Evolutionary conservation across 92 coral and sea anemone species (phyloP), one percentile per base, ranked within the genome.

Genomic region (Scolanthus callimorphus): DNA sequence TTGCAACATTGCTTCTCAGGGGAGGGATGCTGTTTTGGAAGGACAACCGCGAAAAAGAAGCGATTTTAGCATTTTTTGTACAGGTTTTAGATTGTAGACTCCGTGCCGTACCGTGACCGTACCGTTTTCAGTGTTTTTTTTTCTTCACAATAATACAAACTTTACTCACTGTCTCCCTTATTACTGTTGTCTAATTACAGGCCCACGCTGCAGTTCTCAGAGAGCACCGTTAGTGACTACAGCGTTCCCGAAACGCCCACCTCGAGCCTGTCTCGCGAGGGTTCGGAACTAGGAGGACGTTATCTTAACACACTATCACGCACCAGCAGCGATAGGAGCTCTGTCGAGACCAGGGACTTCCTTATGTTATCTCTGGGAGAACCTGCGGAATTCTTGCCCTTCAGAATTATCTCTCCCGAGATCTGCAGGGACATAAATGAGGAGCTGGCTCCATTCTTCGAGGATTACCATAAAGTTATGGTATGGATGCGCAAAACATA

Each of bases 311-410:
- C 91, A 3, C 56, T 85, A 55, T 74, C 91, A 20, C 59, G 95
- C 46, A 90, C 74, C 62, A 85, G 97, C 70, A 90, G 97, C 37
- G 95, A 83, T 27, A 65, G 90, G 58, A 90, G 97, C 48, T 70
- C 88, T 13, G 53, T 58, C 43, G 97, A 83, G 46, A 65, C 71
- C 3, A 71, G 82, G 57, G 89, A 82, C 77, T 65, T 76, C 27
- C 38, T 77, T 30, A 57, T 85, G 81, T 74, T 88, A 15, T 80
- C 92, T 17, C 74, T 85, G 25, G 96, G 96, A 27, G 96, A 87
- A 49, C 80, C 96, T 10, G 55, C 83, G 20, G 83, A 83, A 49
- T 87, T 87, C 60, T 34, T 87, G 44, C 90, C 96, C 34, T 66
- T 87, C 69, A 85, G 72, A 29, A 57, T 85, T 28, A 78, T 85